phyloP scores from a whole-genome alignment of 2,888 invertebrate species.

The Leucophenga montana region DNA sequence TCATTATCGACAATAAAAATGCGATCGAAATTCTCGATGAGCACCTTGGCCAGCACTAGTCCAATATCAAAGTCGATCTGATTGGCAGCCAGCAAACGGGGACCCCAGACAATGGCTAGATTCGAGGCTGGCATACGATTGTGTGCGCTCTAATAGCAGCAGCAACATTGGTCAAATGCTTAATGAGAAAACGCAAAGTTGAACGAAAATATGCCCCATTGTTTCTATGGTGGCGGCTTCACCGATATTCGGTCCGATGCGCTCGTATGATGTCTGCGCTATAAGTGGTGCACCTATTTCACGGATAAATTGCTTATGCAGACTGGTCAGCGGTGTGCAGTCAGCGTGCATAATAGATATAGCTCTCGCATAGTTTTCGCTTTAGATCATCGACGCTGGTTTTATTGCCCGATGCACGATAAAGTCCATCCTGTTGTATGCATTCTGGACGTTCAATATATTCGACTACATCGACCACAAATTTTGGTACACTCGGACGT shows the following conservation, averaged over 20 bases:
- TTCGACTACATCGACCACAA: slow-evolving; percentile 85
- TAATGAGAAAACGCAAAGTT: slow-evolving; percentile 85
- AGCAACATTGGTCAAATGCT: slow-evolving; percentile 79
- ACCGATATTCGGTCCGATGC: slow-evolving; percentile 60
- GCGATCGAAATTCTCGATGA: slow-evolving; percentile 71
- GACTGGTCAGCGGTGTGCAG: slow-evolving; percentile 81
- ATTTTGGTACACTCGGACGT: slow-evolving; percentile 82
- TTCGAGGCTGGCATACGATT: slow-evolving; percentile 74
- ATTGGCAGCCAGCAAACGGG: slow-evolving; percentile 69
- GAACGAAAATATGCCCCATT: slow-evolving; percentile 75
- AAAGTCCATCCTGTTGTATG: slow-evolving; percentile 88
- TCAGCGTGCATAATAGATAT: slow-evolving; percentile 67
- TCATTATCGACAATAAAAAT: slow-evolving; percentile 70
- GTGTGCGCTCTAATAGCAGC: slow-evolving; percentile 62
- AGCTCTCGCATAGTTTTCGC: slow-evolving; percentile 66
- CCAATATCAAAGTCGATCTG: slow-evolving; percentile 69
- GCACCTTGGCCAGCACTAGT: slow-evolving; percentile 70
- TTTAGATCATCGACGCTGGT: slow-evolving; percentile 71
- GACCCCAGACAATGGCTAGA: slow-evolving; percentile 73
- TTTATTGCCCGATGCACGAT: slow-evolving; percentile 91
- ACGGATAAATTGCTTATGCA: slow-evolving; percentile 94
- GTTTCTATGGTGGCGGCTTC: slow-evolving; percentile 59
- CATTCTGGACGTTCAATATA: slow-evolving; percentile 87
- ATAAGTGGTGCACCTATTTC: slow-evolving; percentile 93
- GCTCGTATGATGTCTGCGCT: slow-evolving; percentile 78